A percentile compares a stretch with the other conserved stretches of the same genome.
Conservation (phyloP, 2,113 vertebrate species). For the Trachemys scripta region DNA sequence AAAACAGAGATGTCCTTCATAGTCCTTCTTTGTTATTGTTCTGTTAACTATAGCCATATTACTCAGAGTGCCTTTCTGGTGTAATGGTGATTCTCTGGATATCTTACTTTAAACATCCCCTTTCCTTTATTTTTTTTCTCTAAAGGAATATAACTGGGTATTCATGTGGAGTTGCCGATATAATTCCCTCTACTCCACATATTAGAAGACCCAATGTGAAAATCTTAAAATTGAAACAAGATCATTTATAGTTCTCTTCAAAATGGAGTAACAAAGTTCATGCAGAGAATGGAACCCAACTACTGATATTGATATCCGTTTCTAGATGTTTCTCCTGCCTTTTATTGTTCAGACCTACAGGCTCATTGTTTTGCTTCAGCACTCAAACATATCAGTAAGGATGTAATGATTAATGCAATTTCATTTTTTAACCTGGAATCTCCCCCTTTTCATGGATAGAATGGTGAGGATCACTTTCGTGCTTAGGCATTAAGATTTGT, state of each 20-base stretch:
- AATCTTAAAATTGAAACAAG: too few relatives aligned
- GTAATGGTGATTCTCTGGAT: too few relatives aligned
- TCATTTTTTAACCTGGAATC: constrained; percentile 4
- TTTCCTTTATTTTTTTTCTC: background rate
- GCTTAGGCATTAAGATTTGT: background rate
- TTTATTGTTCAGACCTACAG: background rate
- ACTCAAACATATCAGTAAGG: constrained; percentile 29
- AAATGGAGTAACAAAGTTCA: background rate
- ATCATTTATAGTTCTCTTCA: background rate
- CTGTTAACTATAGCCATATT: background rate
- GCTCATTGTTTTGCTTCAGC: background rate
- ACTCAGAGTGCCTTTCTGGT: too few relatives aligned
- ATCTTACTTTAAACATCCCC: background rate
- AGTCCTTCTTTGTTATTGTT: too few relatives aligned
- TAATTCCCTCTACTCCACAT: too few relatives aligned
- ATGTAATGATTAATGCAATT: background rate
- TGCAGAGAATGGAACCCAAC: background rate
- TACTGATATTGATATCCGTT: background rate
- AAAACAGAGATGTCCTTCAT: background rate
- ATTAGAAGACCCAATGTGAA: too few relatives aligned
- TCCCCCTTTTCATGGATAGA: constrained; percentile 15
- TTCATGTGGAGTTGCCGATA: too few relatives aligned
- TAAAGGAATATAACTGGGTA: background rate
- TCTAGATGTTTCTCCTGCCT: background rate
- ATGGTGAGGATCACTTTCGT: constrained; percentile 9